Percentiles rank a stretch among this genome's conserved stretches.
phyloP scores from a whole-genome alignment of 2,113 vertebrate species.

The Okapia johnstoni region DNA sequence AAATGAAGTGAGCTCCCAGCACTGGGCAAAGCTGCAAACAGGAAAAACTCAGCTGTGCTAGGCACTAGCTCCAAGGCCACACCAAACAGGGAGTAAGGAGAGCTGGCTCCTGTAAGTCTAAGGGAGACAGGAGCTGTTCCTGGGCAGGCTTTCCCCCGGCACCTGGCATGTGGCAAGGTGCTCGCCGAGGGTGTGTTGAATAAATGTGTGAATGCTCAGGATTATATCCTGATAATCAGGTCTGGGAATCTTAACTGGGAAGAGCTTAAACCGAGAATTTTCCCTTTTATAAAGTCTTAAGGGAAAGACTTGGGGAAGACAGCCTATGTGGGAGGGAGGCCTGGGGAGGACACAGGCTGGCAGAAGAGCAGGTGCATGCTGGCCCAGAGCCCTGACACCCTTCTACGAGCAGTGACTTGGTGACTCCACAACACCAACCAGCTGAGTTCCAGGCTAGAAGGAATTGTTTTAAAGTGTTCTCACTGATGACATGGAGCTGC shows the following conservation, averaged over 20 bases:
- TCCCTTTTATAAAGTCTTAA: background rate
- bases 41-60: background rate
- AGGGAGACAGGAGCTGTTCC: background rate
- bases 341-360: background rate
- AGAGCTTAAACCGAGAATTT: background rate
- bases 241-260: background rate
- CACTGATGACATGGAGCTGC: background rate
- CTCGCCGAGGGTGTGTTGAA: background rate
- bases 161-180: background rate
- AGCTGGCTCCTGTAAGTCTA: background rate
- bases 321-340: background rate
- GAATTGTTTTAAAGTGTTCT: background rate
- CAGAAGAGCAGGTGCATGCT: background rate
- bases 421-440: background rate
- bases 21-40: background rate
- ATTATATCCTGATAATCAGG: background rate
- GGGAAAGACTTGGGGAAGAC: background rate
- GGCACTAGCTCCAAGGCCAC: slow-evolving; percentile 37
- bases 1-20: background rate
- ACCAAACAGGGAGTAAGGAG: background rate
- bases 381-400: background rate
- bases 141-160: background rate
- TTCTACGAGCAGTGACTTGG: background rate
- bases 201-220: background rate
- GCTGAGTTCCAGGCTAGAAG: background rate